Evolutionary conservation across 2,113 vertebrate species (phyloP).

Genomic region (Otus sunia): DNA sequence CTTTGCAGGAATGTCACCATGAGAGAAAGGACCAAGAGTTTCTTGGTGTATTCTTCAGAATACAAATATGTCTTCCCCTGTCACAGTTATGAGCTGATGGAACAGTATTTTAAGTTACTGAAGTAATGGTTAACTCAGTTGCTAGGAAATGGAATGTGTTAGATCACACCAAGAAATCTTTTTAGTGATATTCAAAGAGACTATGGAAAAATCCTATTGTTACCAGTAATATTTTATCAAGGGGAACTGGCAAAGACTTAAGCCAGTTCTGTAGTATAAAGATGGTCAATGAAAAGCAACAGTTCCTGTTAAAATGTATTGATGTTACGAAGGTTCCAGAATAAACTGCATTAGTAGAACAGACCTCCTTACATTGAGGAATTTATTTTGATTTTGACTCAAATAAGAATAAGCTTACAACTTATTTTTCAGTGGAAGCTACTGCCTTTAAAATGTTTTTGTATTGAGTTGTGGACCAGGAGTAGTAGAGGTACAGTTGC

Average conservation of each 20-base stretch:
- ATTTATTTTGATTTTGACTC: not conserved
- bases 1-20: not conserved
- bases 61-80: not conserved
- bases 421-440: not conserved
- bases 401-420: not conserved
- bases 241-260: not conserved
- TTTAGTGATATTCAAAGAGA: not conserved
- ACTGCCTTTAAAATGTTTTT: not conserved
- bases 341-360: not conserved
- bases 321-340: not conserved
- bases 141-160: not conserved
- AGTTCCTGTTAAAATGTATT: not conserved
- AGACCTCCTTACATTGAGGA: not conserved
- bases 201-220: not conserved
- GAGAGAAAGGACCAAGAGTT: not conserved
- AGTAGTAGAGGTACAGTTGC: not conserved
- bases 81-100: not conserved
- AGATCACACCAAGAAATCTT: not conserved
- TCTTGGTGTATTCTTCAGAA: not conserved
- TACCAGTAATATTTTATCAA: not conserved
- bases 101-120: not conserved
- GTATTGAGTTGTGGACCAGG: not conserved
- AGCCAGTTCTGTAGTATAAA: not conserved
- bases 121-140: not conserved
- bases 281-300: not conserved